A percentile compares a stretch with the other conserved stretches of the same genome.
These are phyloP conservation scores for Crossocerus cetratus DNA, from an alignment of 2,888 invertebrate species.

Conservation along the genomic window DNA sequence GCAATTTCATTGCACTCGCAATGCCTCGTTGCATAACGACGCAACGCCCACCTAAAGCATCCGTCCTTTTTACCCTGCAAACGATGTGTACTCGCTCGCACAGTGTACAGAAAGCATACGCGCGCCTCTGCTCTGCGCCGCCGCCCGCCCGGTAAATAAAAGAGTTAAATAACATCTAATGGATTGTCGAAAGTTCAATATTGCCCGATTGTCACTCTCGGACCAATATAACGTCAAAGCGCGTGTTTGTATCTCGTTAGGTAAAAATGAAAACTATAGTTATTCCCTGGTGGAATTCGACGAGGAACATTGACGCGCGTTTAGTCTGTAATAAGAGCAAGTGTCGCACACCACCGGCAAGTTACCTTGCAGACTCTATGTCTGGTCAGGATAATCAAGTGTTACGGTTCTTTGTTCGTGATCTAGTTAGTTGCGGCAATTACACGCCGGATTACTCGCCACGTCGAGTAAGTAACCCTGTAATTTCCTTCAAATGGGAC, in stretches of 20 bases:
- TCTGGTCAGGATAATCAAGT: slow-evolving; percentile 54
- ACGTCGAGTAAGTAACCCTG: slow-evolving; percentile 39
- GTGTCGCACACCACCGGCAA: neutral
- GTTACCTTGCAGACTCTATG: slow-evolving; percentile 29
- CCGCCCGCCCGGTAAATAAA: too few relatives aligned
- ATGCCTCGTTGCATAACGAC: slow-evolving; percentile 12
- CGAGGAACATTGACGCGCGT: too few relatives aligned
- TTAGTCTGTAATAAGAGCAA: neutral
- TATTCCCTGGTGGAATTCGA: too few relatives aligned
- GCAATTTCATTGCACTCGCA: slow-evolving; percentile 10
- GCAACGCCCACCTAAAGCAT: slow-evolving; percentile 4
- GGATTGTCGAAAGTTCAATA: too few relatives aligned
- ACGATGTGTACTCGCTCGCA: too few relatives aligned
- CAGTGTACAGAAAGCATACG: too few relatives aligned
- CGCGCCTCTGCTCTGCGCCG: too few relatives aligned
- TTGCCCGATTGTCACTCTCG: too few relatives aligned
- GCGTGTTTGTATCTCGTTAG: too few relatives aligned
- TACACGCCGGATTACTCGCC: slow-evolving; percentile 42
- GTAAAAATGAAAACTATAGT: too few relatives aligned
- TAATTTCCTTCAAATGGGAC: slow-evolving; percentile 30
- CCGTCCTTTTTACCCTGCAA: slow-evolving; percentile 5
- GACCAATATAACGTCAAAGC: too few relatives aligned
- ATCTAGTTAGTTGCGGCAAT: slow-evolving; percentile 53
- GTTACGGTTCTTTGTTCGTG: slow-evolving; percentile 57
- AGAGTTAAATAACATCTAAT: too few relatives aligned